These are phyloP conservation scores for Hiodon tergisus DNA, from an alignment of 2,113 vertebrate genomes.

Conservation along the genomic window DNA sequence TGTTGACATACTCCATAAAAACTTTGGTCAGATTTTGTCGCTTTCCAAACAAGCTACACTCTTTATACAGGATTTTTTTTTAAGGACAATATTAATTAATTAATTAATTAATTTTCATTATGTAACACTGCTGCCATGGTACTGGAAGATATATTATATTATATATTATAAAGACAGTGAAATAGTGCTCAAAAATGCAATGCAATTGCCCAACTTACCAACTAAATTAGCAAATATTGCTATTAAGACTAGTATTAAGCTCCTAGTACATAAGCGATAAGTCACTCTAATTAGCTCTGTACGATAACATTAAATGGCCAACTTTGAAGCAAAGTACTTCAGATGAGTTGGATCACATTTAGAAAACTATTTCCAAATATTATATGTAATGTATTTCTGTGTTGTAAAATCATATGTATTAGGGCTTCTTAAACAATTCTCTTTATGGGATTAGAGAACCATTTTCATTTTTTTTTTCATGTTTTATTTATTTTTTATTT, in stretches of 20 bases:
- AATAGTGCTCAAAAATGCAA: too few relatives aligned
- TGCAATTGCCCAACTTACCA: too few relatives aligned
- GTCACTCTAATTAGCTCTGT: background rate
- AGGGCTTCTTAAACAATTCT: slow-evolving; percentile 16
- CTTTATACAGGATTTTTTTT: too few relatives aligned
- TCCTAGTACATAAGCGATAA: background rate
- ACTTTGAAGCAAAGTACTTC: background rate
- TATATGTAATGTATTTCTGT: background rate
- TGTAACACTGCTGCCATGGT: too few relatives aligned
- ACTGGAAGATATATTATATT: too few relatives aligned
- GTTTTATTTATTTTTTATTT: too few relatives aligned
- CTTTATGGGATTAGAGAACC: background rate
- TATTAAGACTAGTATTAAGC: background rate
- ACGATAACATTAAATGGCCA: background rate
- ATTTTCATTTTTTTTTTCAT: background rate
- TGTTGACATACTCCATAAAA: too few relatives aligned
- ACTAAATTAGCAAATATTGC: background rate
- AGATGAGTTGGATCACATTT: background rate
- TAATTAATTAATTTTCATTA: too few relatives aligned
- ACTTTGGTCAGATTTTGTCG: too few relatives aligned
- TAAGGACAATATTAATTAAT: too few relatives aligned
- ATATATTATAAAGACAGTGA: too few relatives aligned
- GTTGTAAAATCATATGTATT: background rate
- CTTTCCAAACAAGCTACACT: too few relatives aligned
- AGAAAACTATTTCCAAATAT: background rate